These are phyloP conservation scores for Lynx canadensis DNA, from an alignment of 2,113 vertebrate genomes.

Conservation along the genomic window DNA sequence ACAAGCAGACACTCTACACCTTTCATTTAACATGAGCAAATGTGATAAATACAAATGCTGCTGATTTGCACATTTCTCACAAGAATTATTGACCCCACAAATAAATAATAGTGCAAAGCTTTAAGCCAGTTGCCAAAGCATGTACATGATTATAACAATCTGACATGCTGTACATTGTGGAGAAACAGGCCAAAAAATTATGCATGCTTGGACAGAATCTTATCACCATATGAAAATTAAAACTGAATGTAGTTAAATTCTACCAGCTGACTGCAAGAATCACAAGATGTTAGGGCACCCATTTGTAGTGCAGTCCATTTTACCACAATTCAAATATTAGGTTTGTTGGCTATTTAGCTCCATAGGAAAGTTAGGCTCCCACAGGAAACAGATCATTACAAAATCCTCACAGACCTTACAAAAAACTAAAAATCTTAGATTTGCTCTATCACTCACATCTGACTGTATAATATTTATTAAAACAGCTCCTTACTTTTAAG, in stretches of 20 bases:
- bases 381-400: neutral
- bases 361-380: neutral
- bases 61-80: constrained; percentile 81
- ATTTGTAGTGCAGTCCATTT: neutral
- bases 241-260: constrained; percentile 77
- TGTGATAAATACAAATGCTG: constrained; percentile 78
- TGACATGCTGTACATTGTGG: constrained; percentile 74
- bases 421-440: neutral
- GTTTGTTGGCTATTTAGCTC: neutral
- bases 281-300: constrained; percentile 11
- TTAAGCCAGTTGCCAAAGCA: constrained; percentile 74
- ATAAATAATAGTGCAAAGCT: constrained; percentile 77
- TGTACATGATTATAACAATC: constrained; percentile 77
- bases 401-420: neutral
- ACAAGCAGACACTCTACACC: constrained; percentile 58
- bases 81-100: constrained; percentile 18
- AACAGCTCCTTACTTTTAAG: neutral
- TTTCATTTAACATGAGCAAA: constrained; percentile 78
- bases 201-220: constrained; percentile 68
- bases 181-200: constrained; percentile 76
- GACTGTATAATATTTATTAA: neutral
- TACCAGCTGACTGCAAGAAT: constrained; percentile 45
- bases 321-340: neutral
- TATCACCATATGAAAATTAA: constrained; percentile 76
- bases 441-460: neutral